Base-by-base conservation (phyloP, 1,140 invertebrate species). In the Scaptodrosophila lebanonensis region DNA sequence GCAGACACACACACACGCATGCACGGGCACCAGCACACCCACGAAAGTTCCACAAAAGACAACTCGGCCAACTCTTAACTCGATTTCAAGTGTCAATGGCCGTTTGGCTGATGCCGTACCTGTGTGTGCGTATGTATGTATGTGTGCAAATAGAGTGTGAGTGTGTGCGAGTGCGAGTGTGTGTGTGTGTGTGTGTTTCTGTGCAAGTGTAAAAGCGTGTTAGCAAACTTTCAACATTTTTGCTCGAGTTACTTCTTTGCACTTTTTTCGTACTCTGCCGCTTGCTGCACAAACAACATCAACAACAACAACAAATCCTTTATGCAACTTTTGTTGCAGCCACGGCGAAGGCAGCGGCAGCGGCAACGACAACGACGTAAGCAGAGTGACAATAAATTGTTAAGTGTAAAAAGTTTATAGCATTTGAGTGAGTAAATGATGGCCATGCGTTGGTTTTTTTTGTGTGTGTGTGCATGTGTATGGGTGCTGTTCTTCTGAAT, bases 371-470 rank as follows among this genome's bases (percentile, higher is more conserved):
- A 22, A 12, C 62, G 12, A 22, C 44, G 35, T 27, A 25, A 60
- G 36, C 30, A 50, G 73, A 73, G 75, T 77, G 73, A 77, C 73
- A 77, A 77, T 77, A 77, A 77, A 77, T 77, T 77, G 73, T 79
- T 79, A 73, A 79, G 68, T 72, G 73, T 63, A 72, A 72, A 77
- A 79, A 77, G 68, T 79, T 79, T 73, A 68, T 62, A 68, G 40
- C 67, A 67, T 72, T 77, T 57, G 73, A 79, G 73, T 77, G 73
- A 79, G 64, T 72, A 64, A 72, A 53, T 64, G 58, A 65, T 68
- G 53, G 70, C 65, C 56, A 50, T 66, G 52, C 52, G 56, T 58
- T 40, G 42, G 47, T 33, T 8, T n/a, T 33, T 9, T 8, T 5
- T 33, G 9, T 33, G 32, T 33, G 32, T 33, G 32, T 33, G 32